Conservation (phyloP, 2,113 vertebrate species). For the Caracal caracal region DNA sequence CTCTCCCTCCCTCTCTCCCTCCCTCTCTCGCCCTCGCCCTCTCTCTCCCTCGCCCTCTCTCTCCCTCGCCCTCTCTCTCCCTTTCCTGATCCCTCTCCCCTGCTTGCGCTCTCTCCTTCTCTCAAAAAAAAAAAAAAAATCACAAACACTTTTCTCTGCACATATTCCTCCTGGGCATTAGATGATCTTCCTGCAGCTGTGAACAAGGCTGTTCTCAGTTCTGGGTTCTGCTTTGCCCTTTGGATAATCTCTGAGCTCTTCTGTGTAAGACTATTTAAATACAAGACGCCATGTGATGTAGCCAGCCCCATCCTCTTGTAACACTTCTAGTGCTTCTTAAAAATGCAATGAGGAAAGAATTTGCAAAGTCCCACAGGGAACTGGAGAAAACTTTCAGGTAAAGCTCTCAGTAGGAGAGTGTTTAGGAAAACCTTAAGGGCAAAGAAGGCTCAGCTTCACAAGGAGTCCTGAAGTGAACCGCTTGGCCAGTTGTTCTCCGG, state of each 20-base stretch:
- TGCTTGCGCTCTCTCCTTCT: too few relatives aligned
- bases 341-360: background rate
- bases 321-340: background rate
- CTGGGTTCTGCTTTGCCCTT: background rate
- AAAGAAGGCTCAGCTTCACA: conserved; percentile 17
- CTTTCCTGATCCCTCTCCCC: too few relatives aligned
- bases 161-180: background rate
- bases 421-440: conserved; percentile 16
- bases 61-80: too few relatives aligned
- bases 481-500: background rate
- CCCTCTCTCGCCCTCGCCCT: too few relatives aligned
- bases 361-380: background rate
- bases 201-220: conserved; percentile 29
- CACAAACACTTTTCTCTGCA: background rate
- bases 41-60: fast-evolving
- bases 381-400: background rate
- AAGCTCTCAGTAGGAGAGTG: background rate
- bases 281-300: background rate
- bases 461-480: background rate
- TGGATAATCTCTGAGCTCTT: background rate
- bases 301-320: background rate
- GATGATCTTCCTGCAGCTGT: background rate
- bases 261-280: conserved; percentile 28
- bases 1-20: fast-evolving
- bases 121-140: too few relatives aligned